A percentile compares a stretch with the other conserved stretches of the same genome.
Conservation (phyloP, 2,888 invertebrate species). For the Xestia rhomboidea region DNA sequence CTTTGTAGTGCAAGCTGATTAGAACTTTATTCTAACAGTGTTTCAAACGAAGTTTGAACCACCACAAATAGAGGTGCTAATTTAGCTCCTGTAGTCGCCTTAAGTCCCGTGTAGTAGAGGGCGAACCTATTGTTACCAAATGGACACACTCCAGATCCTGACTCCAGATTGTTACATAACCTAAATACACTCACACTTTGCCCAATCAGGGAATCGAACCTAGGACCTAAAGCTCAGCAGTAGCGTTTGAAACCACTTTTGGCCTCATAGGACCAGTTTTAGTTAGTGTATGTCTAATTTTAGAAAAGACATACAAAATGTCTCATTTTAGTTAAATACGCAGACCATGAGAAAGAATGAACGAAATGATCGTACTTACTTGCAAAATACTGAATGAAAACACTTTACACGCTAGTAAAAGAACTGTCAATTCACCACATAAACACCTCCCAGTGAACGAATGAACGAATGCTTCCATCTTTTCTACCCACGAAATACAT, state of each 20-base stretch:
- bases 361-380: neutral
- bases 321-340: neutral
- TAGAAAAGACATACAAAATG: too few relatives aligned
- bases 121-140: neutral
- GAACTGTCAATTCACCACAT: neutral
- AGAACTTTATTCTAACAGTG: too few relatives aligned
- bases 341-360: too few relatives aligned
- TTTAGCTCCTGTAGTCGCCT: too few relatives aligned
- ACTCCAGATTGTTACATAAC: too few relatives aligned
- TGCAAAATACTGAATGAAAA: neutral
- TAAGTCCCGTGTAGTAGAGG: neutral
- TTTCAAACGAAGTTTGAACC: too few relatives aligned
- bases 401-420: neutral
- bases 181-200: too few relatives aligned
- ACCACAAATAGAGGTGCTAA: too few relatives aligned
- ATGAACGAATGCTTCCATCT: conserved; percentile 17
- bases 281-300: too few relatives aligned
- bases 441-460: conserved; percentile 20
- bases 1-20: too few relatives aligned
- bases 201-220: neutral
- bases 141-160: neutral
- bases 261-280: too few relatives aligned
- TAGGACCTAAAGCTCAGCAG: neutral
- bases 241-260: neutral
- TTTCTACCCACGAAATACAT: conserved; percentile 34